Evolutionary conservation across 2,888 invertebrate species (phyloP).

Genomic region (Scaptomyza polygonia): DNA sequence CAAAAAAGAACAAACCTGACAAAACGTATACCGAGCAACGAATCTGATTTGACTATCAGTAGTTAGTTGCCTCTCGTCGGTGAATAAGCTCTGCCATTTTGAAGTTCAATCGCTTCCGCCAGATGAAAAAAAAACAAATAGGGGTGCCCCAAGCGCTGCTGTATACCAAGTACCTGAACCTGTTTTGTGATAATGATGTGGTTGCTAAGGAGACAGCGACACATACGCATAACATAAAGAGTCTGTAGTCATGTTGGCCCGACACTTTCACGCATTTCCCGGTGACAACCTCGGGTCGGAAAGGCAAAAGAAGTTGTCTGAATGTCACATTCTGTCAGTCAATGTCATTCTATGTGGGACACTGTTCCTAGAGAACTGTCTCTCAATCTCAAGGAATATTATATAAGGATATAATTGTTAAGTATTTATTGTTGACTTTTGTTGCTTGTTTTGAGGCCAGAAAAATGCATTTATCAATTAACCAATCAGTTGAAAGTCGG

Average conservation of each 20-base stretch:
- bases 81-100: conserved; percentile 24
- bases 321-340: conserved; percentile 14
- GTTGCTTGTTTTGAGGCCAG: conserved; percentile 1
- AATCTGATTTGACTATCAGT: conserved; percentile 36
- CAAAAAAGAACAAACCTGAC: conserved; percentile 20
- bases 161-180: conserved; percentile 17
- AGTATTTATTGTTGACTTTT: conserved; percentile 4
- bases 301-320: conserved; percentile 20
- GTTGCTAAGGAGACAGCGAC: not conserved
- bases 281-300: conserved; percentile 35
- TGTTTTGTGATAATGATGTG: conserved; percentile 31
- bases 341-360: conserved; percentile 23
- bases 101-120: conserved; percentile 46
- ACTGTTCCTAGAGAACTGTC: too few relatives aligned
- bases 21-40: conserved; percentile 11
- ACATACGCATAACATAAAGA: conserved; percentile 8
- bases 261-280: conserved; percentile 47
- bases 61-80: conserved; percentile 22
- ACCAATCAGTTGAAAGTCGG: conserved; percentile 9
- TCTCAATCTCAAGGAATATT: not conserved
- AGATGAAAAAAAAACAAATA: conserved; percentile 24
- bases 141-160: conserved; percentile 6
- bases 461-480: conserved; percentile 40
- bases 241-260: conserved; percentile 20
- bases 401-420: conserved; percentile 12